Percentiles rank a stretch among this genome's conserved stretches.
Conservation (phyloP, 2,888 invertebrate species). For the Rapana venosa region DNA sequence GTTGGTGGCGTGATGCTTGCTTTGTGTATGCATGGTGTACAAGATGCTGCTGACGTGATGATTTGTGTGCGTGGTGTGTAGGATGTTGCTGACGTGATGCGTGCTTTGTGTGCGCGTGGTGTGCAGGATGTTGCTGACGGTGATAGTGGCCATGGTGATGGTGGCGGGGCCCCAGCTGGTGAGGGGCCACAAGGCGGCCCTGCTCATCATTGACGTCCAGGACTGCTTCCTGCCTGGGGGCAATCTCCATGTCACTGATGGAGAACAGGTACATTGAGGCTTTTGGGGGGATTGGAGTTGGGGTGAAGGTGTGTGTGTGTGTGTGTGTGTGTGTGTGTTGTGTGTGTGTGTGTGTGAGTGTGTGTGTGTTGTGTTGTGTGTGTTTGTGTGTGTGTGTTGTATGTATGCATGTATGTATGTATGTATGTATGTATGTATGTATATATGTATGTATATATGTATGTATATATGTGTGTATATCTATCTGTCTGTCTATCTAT, state of each 20-base stretch:
- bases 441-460: not conserved
- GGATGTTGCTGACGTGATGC: too few species aligned
- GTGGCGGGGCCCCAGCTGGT: not conserved
- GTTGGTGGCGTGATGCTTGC: too few species aligned
- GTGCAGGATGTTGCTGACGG: slow-evolving; percentile 32
- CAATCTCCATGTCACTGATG: slow-evolving; percentile 63
- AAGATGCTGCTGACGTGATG: too few species aligned
- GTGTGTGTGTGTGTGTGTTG: not conserved
- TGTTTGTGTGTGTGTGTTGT: not conserved
- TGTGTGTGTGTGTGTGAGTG: not conserved
- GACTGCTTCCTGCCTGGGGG: slow-evolving; percentile 71
- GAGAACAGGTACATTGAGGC: slow-evolving; percentile 48
- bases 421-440: not conserved
- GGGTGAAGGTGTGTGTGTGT: not conserved
- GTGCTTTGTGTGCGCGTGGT: not conserved
- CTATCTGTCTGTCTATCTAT: too few species aligned
- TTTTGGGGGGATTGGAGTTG: not conserved
- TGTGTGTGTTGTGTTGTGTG: not conserved
- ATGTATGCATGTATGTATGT: not conserved
- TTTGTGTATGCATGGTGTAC: too few species aligned
- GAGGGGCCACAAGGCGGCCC: slow-evolving; percentile 52
- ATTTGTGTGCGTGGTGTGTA: too few species aligned
- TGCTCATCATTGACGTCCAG: slow-evolving; percentile 71
- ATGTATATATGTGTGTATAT: not conserved
- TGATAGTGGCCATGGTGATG: not conserved